These are phyloP conservation scores for Rhamnusium bicolor DNA, from an alignment of 2,888 invertebrate species.

Conservation along the genomic window DNA sequence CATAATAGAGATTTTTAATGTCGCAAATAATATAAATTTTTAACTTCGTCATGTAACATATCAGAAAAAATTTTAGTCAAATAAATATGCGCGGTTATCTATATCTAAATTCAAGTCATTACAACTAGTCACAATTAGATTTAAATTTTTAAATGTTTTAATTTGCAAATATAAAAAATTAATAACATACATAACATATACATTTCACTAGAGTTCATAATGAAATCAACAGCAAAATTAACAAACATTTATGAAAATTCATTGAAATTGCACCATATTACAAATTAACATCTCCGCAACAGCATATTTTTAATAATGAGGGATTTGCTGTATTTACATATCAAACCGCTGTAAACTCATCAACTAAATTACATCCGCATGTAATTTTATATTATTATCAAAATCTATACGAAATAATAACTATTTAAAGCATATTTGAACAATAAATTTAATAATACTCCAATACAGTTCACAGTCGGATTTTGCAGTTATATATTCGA, in stretches of 20 bases:
- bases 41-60: too few relatives aligned
- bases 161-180: background rate
- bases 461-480: background rate
- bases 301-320: conserved; percentile 21
- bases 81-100: too few relatives aligned
- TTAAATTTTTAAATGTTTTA: background rate
- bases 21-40: too few relatives aligned
- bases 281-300: conserved; percentile 27
- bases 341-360: conserved; percentile 28
- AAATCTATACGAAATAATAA: conserved; percentile 3
- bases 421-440: background rate
- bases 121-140: too few relatives aligned
- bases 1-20: too few relatives aligned
- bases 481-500: background rate
- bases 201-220: conserved; percentile 11
- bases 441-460: background rate
- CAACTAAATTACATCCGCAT: conserved; percentile 25
- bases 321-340: conserved; percentile 18
- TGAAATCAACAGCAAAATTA: conserved; percentile 20
- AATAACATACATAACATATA: background rate
- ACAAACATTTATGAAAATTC: conserved; percentile 29
- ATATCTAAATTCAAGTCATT: too few relatives aligned
- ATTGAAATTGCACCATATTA: conserved; percentile 23
- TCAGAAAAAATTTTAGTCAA: too few relatives aligned
- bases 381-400: conserved; percentile 26